Evolutionary conservation across 2,113 vertebrate species (phyloP).

Genomic region (Phodopus roborovskii): DNA sequence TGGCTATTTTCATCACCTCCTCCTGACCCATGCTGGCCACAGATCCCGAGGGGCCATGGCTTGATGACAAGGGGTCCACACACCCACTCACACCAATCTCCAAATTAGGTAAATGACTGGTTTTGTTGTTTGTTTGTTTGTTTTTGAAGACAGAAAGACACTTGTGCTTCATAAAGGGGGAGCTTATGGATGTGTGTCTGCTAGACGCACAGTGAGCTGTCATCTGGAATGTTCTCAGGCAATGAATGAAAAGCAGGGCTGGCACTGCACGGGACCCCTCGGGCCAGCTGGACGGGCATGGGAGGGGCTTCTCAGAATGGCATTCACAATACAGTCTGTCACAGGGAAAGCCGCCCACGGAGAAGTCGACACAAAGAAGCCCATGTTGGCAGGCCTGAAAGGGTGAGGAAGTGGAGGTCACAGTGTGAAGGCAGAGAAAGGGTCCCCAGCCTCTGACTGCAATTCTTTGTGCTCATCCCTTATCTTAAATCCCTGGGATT

Average conservation of each 20-base stretch:
- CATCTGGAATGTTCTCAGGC: not conserved
- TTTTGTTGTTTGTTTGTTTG: not conserved
- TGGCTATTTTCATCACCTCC: accelerated
- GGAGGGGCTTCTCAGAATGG: not conserved
- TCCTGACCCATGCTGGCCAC: not conserved
- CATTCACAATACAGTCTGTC: accelerated
- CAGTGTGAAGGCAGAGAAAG: accelerated
- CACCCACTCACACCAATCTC: accelerated
- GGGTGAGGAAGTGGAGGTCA: not conserved
- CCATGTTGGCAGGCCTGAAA: accelerated
- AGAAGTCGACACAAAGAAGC: not conserved
- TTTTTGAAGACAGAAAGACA: not conserved
- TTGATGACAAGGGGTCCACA: not conserved
- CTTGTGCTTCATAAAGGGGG: not conserved
- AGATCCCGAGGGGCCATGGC: not conserved
- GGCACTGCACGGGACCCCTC: accelerated
- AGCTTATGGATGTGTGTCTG: accelerated
- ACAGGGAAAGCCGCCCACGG: accelerated
- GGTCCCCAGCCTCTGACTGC: not conserved
- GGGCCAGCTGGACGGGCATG: not conserved
- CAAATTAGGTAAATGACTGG: not conserved
- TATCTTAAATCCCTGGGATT: not conserved
- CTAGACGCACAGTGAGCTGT: not conserved
- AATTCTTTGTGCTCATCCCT: not conserved
- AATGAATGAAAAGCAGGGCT: not conserved